Conservation (phyloP, 2,797 vertebrate species). For the Dendrocincla fuliginosa region DNA sequence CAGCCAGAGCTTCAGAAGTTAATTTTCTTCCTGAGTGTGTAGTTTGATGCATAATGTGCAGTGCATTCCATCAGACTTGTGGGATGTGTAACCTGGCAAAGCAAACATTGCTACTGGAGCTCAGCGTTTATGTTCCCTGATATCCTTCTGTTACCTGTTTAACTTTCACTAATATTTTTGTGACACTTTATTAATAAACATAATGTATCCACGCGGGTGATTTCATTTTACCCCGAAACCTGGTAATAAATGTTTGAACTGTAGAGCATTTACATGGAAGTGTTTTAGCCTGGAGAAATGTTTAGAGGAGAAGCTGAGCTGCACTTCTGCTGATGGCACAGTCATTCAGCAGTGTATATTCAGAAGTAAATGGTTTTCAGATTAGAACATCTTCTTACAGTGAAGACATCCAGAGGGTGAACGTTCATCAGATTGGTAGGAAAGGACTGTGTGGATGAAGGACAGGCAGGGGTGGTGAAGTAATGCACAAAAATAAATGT, state of each 20-base stretch:
- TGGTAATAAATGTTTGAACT: conserved; percentile 1
- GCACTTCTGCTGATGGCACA: background rate
- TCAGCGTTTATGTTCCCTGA: background rate
- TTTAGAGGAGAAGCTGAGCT: conserved; percentile 5
- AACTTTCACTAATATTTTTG: conserved; percentile 33
- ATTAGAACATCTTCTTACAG: conserved; percentile 20
- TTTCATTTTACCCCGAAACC: conserved; percentile 12
- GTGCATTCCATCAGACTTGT: background rate
- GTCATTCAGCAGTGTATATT: background rate
- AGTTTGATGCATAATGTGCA: background rate
- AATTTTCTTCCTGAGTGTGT: background rate
- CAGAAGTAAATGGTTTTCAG: conserved; percentile 45
- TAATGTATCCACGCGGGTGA: background rate
- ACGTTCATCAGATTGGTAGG: background rate
- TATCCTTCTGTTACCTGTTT: conserved; percentile 47
- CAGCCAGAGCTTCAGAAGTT: conserved; percentile 27
- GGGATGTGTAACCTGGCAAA: conserved; percentile 26
- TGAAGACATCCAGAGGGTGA: conserved; percentile 4
- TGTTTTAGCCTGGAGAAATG: conserved; percentile 3
- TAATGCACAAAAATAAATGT: background rate
- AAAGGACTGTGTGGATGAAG: background rate
- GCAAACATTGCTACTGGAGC: conserved; percentile 30
- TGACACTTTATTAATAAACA: conserved; percentile 50
- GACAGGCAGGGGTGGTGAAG: background rate
- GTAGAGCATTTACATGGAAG: background rate